phyloP scores from a whole-genome alignment of 2,888 invertebrate genomes.

The Tridacna gigas region DNA sequence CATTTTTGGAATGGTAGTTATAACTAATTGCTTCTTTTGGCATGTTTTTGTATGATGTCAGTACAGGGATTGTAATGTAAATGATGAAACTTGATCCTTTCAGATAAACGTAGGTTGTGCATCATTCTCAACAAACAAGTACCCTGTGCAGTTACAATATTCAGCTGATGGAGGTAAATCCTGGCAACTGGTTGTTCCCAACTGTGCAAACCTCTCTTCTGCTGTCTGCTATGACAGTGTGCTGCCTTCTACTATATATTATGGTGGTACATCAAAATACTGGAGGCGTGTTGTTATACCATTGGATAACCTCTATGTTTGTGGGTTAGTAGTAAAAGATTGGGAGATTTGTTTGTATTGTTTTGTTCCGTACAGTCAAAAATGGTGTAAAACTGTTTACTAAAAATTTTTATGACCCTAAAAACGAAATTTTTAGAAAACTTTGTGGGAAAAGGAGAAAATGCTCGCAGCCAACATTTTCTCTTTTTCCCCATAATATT shows the following conservation, averaged over 20 bases:
- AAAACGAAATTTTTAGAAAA: too few species aligned
- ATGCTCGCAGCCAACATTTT: too few species aligned
- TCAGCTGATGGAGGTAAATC: conserved; percentile 84
- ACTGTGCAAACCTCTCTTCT: conserved; percentile 76
- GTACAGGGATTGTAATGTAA: too few species aligned
- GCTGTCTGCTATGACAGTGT: conserved; percentile 81
- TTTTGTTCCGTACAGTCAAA: neutral
- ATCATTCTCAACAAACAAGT: conserved; percentile 75
- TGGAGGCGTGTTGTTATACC: conserved; percentile 84
- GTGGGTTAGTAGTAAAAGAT: conserved; percentile 82
- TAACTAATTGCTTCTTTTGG: too few species aligned
- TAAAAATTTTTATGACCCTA: too few species aligned
- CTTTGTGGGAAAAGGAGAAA: too few species aligned
- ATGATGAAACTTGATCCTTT: neutral
- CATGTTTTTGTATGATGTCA: too few species aligned
- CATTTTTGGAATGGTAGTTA: too few species aligned
- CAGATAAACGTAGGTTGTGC: conserved; percentile 86
- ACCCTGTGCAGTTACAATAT: conserved; percentile 84
- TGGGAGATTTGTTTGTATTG: neutral
- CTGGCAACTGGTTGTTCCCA: conserved; percentile 83
- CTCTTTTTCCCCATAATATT: too few species aligned
- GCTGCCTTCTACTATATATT: conserved; percentile 82
- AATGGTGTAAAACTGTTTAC: too few species aligned
- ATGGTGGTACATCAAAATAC: conserved; percentile 81
- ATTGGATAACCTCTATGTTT: conserved; percentile 81